These are phyloP conservation scores for Archivesica marissinica DNA, from an alignment of 1,140 invertebrate genomes.

Conservation along the genomic window DNA sequence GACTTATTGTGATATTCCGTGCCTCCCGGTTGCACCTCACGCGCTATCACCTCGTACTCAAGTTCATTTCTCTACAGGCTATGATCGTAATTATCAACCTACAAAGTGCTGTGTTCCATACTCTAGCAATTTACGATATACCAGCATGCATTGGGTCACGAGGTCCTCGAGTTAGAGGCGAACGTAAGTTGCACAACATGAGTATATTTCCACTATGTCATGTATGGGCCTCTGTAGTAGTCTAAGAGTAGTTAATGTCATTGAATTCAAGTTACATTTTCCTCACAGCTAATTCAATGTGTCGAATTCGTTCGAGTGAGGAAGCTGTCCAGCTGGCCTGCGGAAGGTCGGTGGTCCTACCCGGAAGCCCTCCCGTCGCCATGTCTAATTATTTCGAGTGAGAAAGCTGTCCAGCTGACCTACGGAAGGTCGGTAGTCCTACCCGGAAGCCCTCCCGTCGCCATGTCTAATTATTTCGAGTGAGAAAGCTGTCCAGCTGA, in stretches of 20 bases:
- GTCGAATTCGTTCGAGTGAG: too few relatives aligned
- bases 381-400: background rate
- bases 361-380: too few relatives aligned
- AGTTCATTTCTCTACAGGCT: constrained; percentile 51
- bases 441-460: too few relatives aligned
- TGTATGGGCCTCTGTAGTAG: too few relatives aligned
- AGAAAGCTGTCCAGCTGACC: too few relatives aligned
- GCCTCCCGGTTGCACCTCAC: constrained; percentile 42
- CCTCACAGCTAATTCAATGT: background rate
- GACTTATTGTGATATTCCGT: constrained; percentile 57
- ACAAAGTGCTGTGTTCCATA: constrained; percentile 24
- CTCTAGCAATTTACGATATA: constrained; percentile 26
- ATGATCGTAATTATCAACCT: constrained; percentile 35
- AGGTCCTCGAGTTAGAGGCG: constrained; percentile 10
- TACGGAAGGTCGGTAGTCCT: too few relatives aligned
- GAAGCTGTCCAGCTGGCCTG: too few relatives aligned
- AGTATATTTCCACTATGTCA: background rate
- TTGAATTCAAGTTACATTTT: too few relatives aligned
- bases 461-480: too few relatives aligned
- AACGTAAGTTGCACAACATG: constrained; percentile 34
- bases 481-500: too few relatives aligned
- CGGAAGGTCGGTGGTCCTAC: too few relatives aligned
- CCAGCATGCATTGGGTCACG: constrained; percentile 21
- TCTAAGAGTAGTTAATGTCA: too few relatives aligned
- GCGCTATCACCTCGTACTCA: constrained; percentile 24